Conservation (phyloP, 1,140 invertebrate genomes). For the Drosophila orosa region DNA sequence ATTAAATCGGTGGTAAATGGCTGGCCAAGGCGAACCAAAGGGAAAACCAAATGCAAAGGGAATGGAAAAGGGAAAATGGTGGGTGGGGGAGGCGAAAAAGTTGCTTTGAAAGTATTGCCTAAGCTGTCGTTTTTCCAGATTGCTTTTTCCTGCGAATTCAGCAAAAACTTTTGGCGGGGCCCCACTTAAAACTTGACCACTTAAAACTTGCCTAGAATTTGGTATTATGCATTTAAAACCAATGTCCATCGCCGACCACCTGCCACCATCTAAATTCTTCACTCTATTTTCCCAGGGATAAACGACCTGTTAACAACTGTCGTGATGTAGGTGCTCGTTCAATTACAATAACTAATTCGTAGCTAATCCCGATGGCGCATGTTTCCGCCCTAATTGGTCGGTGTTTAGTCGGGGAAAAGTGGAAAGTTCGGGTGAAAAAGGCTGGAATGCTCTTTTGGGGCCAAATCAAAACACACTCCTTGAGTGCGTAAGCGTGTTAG, state of each 20-base stretch:
- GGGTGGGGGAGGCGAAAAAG: not conserved
- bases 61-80: not conserved
- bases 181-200: constrained; percentile 50
- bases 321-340: constrained; percentile 5
- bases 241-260: not conserved
- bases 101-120: constrained; percentile 29
- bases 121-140: constrained; percentile 28
- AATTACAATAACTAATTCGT: constrained; percentile 43
- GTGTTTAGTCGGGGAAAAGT: constrained; percentile 11
- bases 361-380: constrained; percentile 23
- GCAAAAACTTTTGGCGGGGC: constrained; percentile 18
- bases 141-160: constrained; percentile 18
- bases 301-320: constrained; percentile 28
- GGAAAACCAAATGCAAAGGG: constrained; percentile 2
- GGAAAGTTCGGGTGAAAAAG: not conserved
- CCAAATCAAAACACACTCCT: constrained; percentile 42
- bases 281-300: not conserved
- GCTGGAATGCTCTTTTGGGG: constrained; percentile 20
- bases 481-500: constrained; percentile 46
- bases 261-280: not conserved
- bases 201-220: constrained; percentile 26
- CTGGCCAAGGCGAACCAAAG: constrained; percentile 4
- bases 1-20: constrained; percentile 32
- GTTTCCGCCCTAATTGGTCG: constrained; percentile 37
- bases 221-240: constrained; percentile 15